Base-by-base conservation (phyloP, 2,888 invertebrate species). In the Thera obeliscata region DNA sequence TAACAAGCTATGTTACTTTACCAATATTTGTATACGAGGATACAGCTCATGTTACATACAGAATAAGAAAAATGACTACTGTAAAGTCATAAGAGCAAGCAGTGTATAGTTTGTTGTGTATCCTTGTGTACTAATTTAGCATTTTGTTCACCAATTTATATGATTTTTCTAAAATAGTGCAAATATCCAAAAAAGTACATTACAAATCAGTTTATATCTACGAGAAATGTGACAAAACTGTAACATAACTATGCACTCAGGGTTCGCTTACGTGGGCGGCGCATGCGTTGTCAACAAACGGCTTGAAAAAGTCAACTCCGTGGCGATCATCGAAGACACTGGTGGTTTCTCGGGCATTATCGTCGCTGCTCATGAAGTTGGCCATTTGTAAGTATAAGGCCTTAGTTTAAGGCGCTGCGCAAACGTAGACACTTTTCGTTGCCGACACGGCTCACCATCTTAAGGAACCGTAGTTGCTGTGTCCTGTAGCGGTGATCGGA, bases 301-400 rank as follows among this genome's bases (percentile, higher is more conserved):
- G 77, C 94, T 98, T 78, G 98, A 98, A 94, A 98, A 98, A 93
- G 98, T 98, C 77, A 98, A 98, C 94, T 98, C 98, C 67, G 98
- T 98, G 68, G 98, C 98, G 81, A 98, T 98, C 83, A 98, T 98
- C 85, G 98, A 98, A 91, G 98, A 98, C 86, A 98, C 98, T 49
- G 98, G 98, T 76, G 98, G 98, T 76, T 98, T 98, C 94, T 98
- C 98, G 80, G 98, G 98, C 72, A 98, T 98, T 85, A 98, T 98
- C 83, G 98, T 98, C 2, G 98, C 98, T 68, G 98, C 98, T 75
- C 98, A 98, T 88, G 98, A 98, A 96, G 98, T 98, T 78, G 98
- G 98, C 79, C 98, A 98, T 95, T 95, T 98, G 98, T 98, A 95
- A 97, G 98, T 69, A 12, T 36, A 22, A 22, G 22, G 22, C 22